Base-by-base conservation (phyloP, 1,140 invertebrate genomes). In the Bombus waltoni region DNA sequence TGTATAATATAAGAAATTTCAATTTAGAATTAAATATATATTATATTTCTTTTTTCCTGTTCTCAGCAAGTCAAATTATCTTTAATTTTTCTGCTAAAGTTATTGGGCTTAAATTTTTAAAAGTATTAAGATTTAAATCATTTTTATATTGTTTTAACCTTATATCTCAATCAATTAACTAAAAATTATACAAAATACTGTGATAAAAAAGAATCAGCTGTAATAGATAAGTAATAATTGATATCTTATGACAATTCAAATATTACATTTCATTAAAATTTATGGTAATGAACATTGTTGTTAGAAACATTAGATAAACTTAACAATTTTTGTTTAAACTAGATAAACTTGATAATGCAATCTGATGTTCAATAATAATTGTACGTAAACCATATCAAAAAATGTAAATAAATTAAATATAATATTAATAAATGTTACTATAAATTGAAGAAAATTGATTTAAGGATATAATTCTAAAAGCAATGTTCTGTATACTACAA, bases 161-260 rank as follows among this genome's bases (percentile, higher is more conserved):
- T 42, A 47, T 35, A n/a, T 47, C 42, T 82, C 38, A 47, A 35
- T n/a, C 65, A 68, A 18, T 59, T n/a, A 11, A 73, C 10, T 59
- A 10, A 44, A 32, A 62, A 44, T 44, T n/a, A 44, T 32, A 53
- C 53, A 53, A 77, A 32, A 35, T 83, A 47, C 73, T 83, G 81
- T 83, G 71, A 83, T 83, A 62, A 3, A 76, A 65, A 73, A 75
- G 6, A 44, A n/a, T 47, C 25, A 65, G 1, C n/a, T 75, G 2
- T 40, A 75, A 38, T 28, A 11, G 42, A 71, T 72, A 72, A 77
- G 18, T 59, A 22, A 81, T 53, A 68, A 73, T 53, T 44, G 38
- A 5, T 74, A 74, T 82, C 44, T 82, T 47, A n/a, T 32, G 32
- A 74, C 25, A 44, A 65, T 28, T 44, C 25, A 73, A 81, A 72